Base-by-base conservation (phyloP, 2,888 invertebrate genomes). In the Callyntrura guangdongensis region DNA sequence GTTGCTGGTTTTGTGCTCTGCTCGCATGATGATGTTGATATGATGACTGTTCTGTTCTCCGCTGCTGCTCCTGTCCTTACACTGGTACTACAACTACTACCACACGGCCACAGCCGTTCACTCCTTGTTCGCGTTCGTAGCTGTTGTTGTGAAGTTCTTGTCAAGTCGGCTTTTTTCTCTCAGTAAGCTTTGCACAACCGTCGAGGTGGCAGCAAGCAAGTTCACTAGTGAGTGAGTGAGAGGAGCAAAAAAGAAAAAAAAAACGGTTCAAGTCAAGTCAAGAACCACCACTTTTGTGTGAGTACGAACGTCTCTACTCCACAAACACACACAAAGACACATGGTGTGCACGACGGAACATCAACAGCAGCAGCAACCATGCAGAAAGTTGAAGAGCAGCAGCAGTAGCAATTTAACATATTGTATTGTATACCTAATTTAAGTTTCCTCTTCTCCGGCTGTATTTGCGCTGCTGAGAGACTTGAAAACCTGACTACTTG, bases 181-280 rank as follows among this genome's bases (percentile, higher is more conserved):
- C 92, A 92, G 92, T 92, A 87, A 92, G 91, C 92, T 92, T 91
- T 87, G 88, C 86, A 92, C 92, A 92, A 91, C 91, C 91, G 91
- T 84, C 61, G 85, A 91, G 92, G 91, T 91, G 91, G 90, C 91
- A 91, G 47, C 45, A 36, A 81, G 59, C 83, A 67, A 83, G 53
- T 49, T 47, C 45, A 25, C 20, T 27, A 25, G 25, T 36, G 67
- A 47, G 81, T 59, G 81, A 81, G 79, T 64, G 53, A 77, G 61
- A 81, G 79, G 81, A 81, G 79, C 25, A 25, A 77, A 36, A 81
- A 56, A 36, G 36, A 72, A 5, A 12, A n/a, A 5, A 59, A 11
- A 61, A 17, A 61, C 36, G 81, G 81, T 61, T 61, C 17, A 59
- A 81, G 27, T 59, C 59, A 27, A 81, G 25, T 53, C 53, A 47